These are phyloP conservation scores for Andricus quercusramuli DNA, from an alignment of 2,888 invertebrate species.

Conservation along the genomic window DNA sequence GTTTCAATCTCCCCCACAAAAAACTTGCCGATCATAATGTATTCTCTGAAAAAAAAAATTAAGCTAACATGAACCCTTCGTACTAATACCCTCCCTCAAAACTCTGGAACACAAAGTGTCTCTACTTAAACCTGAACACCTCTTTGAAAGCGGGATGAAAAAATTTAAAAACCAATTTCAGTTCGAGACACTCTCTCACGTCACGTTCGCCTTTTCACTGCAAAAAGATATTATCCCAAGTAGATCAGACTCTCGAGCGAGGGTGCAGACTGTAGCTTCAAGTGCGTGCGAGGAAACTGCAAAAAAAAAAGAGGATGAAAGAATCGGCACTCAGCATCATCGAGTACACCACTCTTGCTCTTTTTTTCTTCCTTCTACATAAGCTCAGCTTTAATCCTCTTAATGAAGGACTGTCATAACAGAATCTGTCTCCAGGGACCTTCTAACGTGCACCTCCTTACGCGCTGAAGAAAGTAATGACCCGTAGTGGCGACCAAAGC, in stretches of 20 bases:
- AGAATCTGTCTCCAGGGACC: not conserved
- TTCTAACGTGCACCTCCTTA: conserved; percentile 1
- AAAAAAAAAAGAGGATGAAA: conserved; percentile 33
- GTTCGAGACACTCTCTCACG: conserved; percentile 28
- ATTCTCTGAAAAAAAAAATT: too few relatives aligned
- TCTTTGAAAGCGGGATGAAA: conserved; percentile 8
- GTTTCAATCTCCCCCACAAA: too few relatives aligned
- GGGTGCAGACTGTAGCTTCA: conserved; percentile 25
- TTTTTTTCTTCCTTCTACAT: not conserved
- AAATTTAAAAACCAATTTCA: conserved; percentile 33
- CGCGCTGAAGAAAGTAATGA: conserved; percentile 52
- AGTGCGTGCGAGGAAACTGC: conserved; percentile 10
- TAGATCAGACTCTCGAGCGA: conserved; percentile 13
- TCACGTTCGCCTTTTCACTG: conserved; percentile 38
- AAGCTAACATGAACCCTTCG: too few relatives aligned
- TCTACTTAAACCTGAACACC: conserved; percentile 17
- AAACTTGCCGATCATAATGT: too few relatives aligned
- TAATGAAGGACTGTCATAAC: conserved; percentile 10
- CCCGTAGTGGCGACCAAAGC: conserved; percentile 49
- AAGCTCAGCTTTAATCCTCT: conserved; percentile 30
- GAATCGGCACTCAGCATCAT: conserved; percentile 10
- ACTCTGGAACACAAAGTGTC: not conserved
- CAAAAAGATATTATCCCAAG: conserved; percentile 36
- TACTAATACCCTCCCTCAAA: too few relatives aligned
- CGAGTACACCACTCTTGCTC: conserved; percentile 23